These are phyloP conservation scores for Euwallacea similis DNA, from an alignment of 1,140 invertebrate genomes.

Conservation along the genomic window DNA sequence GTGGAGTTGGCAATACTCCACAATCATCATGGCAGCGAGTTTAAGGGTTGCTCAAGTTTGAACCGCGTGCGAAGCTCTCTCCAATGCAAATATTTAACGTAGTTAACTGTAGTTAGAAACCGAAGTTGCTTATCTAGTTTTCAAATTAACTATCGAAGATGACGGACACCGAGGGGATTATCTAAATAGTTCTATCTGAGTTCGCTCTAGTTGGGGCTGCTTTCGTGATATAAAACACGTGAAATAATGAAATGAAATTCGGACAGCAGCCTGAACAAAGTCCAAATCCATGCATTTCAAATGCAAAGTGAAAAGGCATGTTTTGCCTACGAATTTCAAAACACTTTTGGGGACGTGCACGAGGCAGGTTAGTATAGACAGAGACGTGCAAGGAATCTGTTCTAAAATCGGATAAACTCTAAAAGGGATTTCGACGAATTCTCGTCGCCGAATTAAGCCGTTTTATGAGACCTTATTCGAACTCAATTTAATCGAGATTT, in stretches of 20 bases:
- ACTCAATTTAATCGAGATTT: too few species aligned
- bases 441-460: background rate
- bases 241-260: background rate
- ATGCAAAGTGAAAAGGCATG: constrained; percentile 14
- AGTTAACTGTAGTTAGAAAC: constrained; percentile 1
- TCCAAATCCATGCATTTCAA: background rate
- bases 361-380: constrained; percentile 4
- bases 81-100: constrained; percentile 3
- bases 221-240: background rate
- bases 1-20: too few species aligned
- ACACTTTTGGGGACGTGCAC: constrained; percentile 8
- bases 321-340: constrained; percentile 13
- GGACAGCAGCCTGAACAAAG: background rate
- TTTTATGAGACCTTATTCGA: too few species aligned
- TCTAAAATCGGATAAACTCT: background rate
- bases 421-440: constrained; percentile 1
- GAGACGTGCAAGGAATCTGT: background rate
- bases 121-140: background rate
- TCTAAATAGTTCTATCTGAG: background rate
- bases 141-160: background rate
- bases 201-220: background rate
- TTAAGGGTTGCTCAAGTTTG: too few species aligned
- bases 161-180: background rate
- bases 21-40: too few species aligned
- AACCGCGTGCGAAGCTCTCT: background rate